Percentiles rank a stretch among this genome's conserved stretches.
These are phyloP conservation scores for Micronycteris hirsuta DNA, from an alignment of 2,113 vertebrate genomes.

Conservation along the genomic window DNA sequence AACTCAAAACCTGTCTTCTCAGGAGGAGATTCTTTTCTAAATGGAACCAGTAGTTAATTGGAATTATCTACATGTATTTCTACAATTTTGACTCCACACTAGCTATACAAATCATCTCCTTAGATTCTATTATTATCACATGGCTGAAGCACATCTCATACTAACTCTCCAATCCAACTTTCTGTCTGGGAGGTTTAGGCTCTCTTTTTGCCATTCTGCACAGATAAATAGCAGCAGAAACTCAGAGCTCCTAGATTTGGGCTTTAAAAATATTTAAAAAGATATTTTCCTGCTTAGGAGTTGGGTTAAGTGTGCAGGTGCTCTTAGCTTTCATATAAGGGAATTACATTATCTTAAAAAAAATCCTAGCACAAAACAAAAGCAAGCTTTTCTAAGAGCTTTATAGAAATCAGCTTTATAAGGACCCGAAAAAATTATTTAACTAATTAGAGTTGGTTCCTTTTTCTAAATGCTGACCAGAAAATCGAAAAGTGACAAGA, in stretches of 20 bases:
- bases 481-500: conserved; percentile 63
- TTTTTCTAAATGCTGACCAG: conserved; percentile 41
- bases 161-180: conserved; percentile 27
- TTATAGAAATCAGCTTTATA: not conserved
- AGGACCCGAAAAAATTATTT: conserved; percentile 59
- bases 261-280: conserved; percentile 34
- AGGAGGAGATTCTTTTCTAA: conserved; percentile 49
- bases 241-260: not conserved
- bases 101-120: not conserved
- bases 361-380: not conserved
- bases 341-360: not conserved
- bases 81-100: not conserved
- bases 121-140: not conserved
- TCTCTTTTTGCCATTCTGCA: not conserved
- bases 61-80: not conserved
- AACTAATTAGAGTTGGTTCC: conserved; percentile 47
- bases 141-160: not conserved
- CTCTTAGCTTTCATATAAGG: not conserved
- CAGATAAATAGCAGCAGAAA: not conserved
- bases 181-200: not conserved
- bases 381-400: conserved; percentile 29
- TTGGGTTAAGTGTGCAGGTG: not conserved
- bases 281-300: conserved; percentile 2
- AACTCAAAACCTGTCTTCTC: conserved; percentile 61
- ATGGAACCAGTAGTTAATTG: conserved; percentile 36